These are phyloP conservation scores for Drosophila peninsularis DNA, from an alignment of 2,888 invertebrate species.

Conservation along the genomic window DNA sequence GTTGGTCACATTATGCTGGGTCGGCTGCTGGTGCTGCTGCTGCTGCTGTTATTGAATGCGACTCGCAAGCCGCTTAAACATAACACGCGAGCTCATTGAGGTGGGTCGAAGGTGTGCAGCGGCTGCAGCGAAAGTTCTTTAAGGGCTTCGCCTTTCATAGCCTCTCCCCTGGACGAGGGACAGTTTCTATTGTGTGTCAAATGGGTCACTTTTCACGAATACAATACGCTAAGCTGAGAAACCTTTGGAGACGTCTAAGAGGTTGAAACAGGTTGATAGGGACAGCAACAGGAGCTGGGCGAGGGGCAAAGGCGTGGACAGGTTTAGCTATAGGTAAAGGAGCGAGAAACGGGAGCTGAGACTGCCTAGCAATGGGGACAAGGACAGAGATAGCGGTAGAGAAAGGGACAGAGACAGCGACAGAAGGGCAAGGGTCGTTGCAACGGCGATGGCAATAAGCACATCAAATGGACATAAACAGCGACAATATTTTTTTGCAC, in stretches of 20 bases:
- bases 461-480: constrained; percentile 67
- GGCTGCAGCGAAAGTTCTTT: background rate
- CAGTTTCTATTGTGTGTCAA: constrained; percentile 42
- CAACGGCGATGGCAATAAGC: constrained; percentile 50
- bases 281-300: background rate
- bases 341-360: background rate
- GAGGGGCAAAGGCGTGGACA: background rate
- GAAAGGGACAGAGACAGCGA: background rate
- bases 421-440: constrained; percentile 5
- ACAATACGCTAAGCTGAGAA: constrained; percentile 43
- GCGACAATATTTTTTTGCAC: constrained; percentile 47
- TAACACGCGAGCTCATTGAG: constrained; percentile 22
- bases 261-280: background rate
- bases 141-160: constrained; percentile 17
- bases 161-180: constrained; percentile 19
- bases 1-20: constrained; percentile 38
- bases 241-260: constrained; percentile 4
- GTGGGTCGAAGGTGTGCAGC: constrained; percentile 3
- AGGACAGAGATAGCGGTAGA: background rate
- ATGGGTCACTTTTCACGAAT: constrained; percentile 18
- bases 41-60: constrained; percentile 31
- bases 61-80: constrained; percentile 35
- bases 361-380: background rate
- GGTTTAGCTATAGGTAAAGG: no score
- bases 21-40: background rate